phyloP scores from a whole-genome alignment of 2,888 invertebrate genomes.

The Lasius platythorax region DNA sequence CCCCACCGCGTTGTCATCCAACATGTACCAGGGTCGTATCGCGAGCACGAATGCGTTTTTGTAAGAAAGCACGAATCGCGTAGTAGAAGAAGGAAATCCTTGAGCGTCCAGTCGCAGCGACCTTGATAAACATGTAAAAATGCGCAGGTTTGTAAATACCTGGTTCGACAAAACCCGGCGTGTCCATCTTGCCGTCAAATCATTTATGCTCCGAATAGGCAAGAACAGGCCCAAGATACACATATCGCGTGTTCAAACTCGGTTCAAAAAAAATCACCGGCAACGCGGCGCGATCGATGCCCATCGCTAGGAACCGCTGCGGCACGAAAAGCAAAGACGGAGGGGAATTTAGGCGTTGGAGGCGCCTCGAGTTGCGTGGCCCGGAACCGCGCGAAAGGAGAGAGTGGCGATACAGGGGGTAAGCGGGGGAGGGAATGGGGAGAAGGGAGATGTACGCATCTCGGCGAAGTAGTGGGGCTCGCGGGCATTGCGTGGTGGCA shows the following conservation, averaged over 20 bases:
- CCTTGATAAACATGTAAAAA: background rate
- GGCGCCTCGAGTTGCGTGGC: constrained; percentile 52
- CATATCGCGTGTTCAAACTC: background rate
- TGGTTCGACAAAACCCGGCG: constrained; percentile 65
- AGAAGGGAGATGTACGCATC: constrained; percentile 49
- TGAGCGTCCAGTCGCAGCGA: background rate
- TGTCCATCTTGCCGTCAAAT: constrained; percentile 60
- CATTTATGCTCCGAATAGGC: too few relatives aligned
- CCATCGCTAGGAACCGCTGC: constrained; percentile 40
- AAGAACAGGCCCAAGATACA: background rate
- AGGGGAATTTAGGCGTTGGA: constrained; percentile 66
- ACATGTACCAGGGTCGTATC: constrained; percentile 79
- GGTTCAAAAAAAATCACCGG: constrained; percentile 39
- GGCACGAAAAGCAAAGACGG: constrained; percentile 52
- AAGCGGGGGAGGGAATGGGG: constrained; percentile 20
- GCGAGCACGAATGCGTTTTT: constrained; percentile 66
- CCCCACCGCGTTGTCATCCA: constrained; percentile 74
- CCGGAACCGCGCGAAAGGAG: constrained; percentile 37
- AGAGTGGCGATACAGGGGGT: background rate
- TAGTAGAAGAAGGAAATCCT: background rate
- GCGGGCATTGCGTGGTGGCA: constrained; percentile 56
- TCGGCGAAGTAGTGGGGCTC: constrained; percentile 67
- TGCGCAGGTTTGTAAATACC: constrained; percentile 52
- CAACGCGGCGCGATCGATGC: constrained; percentile 42
- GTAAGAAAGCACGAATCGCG: background rate